A percentile compares a stretch with the other conserved stretches of the same genome.
Conservation (phyloP, 1,140 invertebrate species). For the Drosophila lini region DNA sequence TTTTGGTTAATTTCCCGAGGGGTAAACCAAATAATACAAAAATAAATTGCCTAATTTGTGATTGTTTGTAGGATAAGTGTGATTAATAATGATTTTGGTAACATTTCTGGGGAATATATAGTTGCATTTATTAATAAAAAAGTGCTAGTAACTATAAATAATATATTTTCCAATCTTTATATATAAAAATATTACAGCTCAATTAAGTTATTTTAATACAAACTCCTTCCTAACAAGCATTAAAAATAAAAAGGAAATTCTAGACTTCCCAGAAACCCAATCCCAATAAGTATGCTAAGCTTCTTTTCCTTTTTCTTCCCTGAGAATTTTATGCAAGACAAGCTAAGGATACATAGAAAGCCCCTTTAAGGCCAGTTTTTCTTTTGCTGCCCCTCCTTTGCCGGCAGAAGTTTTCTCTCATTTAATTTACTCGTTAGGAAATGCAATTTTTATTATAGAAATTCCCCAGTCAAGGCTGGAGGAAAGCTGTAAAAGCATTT, state of each 20-base stretch:
- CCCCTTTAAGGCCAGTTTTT: constrained; percentile 56
- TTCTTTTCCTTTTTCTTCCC: neutral
- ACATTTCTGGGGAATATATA: neutral
- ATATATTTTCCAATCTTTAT: neutral
- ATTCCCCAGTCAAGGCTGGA: constrained; percentile 24
- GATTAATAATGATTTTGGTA: neutral
- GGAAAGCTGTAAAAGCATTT: constrained; percentile 33
- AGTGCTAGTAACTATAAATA: neutral
- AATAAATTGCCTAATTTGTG: neutral
- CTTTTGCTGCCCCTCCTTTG: constrained; percentile 5
- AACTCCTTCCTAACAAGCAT: neutral
- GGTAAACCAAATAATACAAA: constrained; percentile 3
- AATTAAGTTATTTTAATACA: neutral
- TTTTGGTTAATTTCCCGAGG: constrained; percentile 18
- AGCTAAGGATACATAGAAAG: constrained; percentile 1
- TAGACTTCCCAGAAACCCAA: neutral
- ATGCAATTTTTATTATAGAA: constrained; percentile 68
- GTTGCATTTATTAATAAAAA: neutral
- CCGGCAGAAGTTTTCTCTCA: constrained; percentile 29
- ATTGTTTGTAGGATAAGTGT: neutral
- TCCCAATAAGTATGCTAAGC: neutral
- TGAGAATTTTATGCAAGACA: neutral
- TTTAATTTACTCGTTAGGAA: constrained; percentile 71
- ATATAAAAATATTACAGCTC: no score
- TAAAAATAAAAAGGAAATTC: neutral